These are phyloP conservation scores for Camponotus floridanus DNA, from an alignment of 1,140 invertebrate species.

Conservation along the genomic window DNA sequence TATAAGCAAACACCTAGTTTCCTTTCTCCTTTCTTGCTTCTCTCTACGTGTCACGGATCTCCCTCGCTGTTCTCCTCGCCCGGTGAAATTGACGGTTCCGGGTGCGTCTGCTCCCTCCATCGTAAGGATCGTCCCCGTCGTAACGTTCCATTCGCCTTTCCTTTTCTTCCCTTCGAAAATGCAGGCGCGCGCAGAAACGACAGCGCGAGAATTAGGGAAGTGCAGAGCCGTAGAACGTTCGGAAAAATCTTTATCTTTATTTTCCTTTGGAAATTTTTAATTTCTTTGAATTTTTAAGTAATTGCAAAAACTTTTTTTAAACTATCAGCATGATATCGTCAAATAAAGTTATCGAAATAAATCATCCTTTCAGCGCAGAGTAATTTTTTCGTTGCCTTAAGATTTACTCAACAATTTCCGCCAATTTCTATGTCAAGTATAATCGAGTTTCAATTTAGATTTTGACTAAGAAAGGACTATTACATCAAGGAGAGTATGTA, in stretches of 20 bases:
- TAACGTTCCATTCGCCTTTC: slow-evolving; percentile 59
- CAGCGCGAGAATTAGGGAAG: slow-evolving; percentile 33
- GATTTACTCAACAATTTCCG: background rate
- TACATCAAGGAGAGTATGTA: background rate
- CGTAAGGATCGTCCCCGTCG: slow-evolving; percentile 19
- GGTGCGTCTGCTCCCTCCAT: slow-evolving; percentile 59
- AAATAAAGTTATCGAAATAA: background rate
- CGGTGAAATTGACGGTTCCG: slow-evolving; percentile 74
- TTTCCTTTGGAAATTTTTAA: background rate
- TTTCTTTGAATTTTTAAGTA: background rate
- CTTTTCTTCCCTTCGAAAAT: slow-evolving; percentile 70
- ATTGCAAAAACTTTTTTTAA: background rate
- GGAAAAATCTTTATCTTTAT: slow-evolving; percentile 34
- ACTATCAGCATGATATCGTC: background rate
- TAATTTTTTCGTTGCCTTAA: background rate
- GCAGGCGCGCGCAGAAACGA: slow-evolving; percentile 4
- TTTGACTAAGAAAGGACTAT: background rate
- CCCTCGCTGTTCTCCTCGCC: slow-evolving; percentile 66
- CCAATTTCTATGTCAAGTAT: too few species aligned
- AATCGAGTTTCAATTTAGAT: background rate
- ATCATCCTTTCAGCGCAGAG: background rate
- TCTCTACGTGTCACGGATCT: slow-evolving; percentile 67
- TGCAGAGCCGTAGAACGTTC: slow-evolving; percentile 14
- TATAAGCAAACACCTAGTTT: slow-evolving; percentile 57
- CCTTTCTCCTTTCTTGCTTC: slow-evolving; percentile 67